A percentile compares a stretch with the other conserved stretches of the same genome.
phyloP scores from a whole-genome alignment of 2,113 vertebrate species.

The Climacteris rufus region DNA sequence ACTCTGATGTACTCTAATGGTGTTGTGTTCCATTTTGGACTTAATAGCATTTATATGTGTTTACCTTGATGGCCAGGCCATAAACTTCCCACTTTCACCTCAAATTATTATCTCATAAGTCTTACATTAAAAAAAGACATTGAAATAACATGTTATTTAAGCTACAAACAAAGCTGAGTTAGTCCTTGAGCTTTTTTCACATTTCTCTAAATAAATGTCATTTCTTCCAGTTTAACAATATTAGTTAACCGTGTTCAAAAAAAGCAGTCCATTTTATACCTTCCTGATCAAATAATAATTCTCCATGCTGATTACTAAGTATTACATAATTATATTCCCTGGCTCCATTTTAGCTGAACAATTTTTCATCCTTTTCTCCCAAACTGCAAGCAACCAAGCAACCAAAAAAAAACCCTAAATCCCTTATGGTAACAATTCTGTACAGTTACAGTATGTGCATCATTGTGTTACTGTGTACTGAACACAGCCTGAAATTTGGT shows the following conservation, averaged over 20 bases:
- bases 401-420: neutral
- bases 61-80: neutral
- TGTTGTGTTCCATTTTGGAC: neutral
- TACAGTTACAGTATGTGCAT: neutral
- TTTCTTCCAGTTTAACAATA: constrained; percentile 33
- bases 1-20: neutral
- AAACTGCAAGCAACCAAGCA: neutral
- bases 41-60: neutral
- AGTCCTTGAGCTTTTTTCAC: neutral
- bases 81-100: neutral
- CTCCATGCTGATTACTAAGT: constrained; percentile 4
- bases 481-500: neutral
- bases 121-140: neutral
- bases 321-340: constrained; percentile 41
- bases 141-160: neutral
- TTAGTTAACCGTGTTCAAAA: constrained; percentile 29
- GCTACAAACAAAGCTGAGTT: neutral
- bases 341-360: neutral
- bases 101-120: neutral
- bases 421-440: neutral
- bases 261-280: constrained; percentile 29
- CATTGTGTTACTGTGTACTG: neutral
- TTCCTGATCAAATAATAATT: constrained; percentile 64
- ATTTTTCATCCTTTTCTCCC: neutral
- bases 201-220: constrained; percentile 41